Evolutionary conservation across 2,797 vertebrate genomes (phyloP).

Genomic region (Chiloscyllium punctatum): DNA sequence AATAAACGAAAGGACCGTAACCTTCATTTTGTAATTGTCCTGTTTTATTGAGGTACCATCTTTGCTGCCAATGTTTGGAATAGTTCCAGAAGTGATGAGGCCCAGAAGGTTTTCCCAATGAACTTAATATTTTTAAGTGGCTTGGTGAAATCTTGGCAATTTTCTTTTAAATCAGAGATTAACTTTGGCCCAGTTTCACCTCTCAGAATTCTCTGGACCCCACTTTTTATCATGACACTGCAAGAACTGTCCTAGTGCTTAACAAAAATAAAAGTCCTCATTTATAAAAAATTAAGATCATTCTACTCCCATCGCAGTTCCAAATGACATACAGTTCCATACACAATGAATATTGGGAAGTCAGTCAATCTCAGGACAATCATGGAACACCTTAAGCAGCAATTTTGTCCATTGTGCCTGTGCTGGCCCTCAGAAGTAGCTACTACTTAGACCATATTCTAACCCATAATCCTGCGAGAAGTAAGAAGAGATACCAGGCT

Average conservation of each 20-base stretch:
- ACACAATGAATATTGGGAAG: neutral
- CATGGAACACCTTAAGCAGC: neutral
- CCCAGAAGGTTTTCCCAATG: neutral
- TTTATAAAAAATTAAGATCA: neutral
- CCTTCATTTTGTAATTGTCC: neutral
- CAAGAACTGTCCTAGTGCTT: neutral
- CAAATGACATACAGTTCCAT: neutral
- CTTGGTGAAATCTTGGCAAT: neutral
- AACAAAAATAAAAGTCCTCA: constrained; percentile 4
- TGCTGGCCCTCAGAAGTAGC: neutral
- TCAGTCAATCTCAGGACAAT: neutral
- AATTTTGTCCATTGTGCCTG: neutral
- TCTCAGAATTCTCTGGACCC: neutral
- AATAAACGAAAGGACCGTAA: neutral
- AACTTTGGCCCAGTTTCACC: neutral
- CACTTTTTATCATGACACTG: neutral
- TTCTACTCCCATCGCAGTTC: too few species aligned
- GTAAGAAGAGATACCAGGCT: neutral
- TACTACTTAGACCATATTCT: neutral
- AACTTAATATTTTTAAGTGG: constrained; percentile 14
- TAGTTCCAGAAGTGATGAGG: neutral
- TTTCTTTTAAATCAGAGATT: neutral
- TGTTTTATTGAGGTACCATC: neutral
- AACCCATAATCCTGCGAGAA: too few species aligned
- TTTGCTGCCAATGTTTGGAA: neutral